A percentile compares a stretch with the other conserved stretches of the same genome.
Evolutionary conservation across 2,797 vertebrate species (phyloP).

Genomic region (Varecia variegata): DNA sequence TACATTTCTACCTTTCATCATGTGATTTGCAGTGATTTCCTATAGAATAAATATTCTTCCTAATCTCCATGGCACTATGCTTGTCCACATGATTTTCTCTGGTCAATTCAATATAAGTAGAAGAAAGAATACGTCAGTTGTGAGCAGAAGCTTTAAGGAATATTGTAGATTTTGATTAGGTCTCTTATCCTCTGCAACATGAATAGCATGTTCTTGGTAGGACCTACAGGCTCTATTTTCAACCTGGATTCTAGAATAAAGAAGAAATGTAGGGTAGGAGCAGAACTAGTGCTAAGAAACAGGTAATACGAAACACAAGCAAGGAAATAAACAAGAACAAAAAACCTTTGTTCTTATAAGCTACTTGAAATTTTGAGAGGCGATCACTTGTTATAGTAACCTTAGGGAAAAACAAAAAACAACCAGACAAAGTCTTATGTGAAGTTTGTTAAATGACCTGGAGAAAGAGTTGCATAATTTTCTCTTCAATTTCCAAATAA

Average conservation of each 20-base stretch:
- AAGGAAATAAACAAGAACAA: neutral
- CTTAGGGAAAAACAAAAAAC: neutral
- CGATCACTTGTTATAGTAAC: neutral
- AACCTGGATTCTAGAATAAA: neutral
- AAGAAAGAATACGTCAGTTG: neutral
- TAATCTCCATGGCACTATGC: neutral
- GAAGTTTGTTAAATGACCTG: neutral
- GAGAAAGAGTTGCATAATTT: neutral
- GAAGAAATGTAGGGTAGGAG: neutral
- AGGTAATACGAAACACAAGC: neutral
- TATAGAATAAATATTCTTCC: neutral
- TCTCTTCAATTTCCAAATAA: neutral
- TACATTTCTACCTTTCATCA: neutral
- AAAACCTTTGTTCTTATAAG: neutral
- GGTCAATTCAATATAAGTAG: neutral
- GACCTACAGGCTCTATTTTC: neutral
- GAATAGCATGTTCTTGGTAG: neutral
- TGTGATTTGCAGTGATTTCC: neutral
- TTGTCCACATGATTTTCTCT: neutral
- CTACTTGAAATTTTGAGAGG: neutral
- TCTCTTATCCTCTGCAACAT: neutral
- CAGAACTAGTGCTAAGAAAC: neutral
- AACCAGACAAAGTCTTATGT: neutral
- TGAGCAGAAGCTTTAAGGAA: neutral
- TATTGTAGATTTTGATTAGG: neutral